Conservation (phyloP, 2,797 vertebrate genomes). For the Tinamus major region DNA sequence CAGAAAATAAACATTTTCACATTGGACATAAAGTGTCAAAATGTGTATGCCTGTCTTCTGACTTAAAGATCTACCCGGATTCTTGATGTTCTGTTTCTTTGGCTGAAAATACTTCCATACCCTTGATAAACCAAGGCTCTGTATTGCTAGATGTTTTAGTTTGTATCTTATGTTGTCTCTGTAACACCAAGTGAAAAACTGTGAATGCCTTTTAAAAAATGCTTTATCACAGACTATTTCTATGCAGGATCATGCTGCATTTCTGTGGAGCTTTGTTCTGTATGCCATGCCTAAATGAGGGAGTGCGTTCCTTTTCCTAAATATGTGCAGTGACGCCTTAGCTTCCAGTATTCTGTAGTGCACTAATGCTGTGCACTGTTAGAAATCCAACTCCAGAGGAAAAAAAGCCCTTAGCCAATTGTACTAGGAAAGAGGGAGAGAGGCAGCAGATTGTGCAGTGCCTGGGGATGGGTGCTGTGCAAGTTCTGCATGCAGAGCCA, state of each 20-base stretch:
- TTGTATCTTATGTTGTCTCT: not conserved
- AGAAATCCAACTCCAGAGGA: not conserved
- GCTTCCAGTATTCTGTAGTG: accelerated
- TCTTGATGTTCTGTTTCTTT: not conserved
- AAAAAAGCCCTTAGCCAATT: not conserved
- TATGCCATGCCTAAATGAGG: accelerated
- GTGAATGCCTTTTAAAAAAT: not conserved
- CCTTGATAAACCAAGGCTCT: not conserved
- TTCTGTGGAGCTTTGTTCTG: not conserved
- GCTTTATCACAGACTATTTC: not conserved
- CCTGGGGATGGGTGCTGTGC: not conserved
- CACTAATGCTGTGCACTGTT: not conserved
- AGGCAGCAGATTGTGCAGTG: accelerated
- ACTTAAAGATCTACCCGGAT: not conserved
- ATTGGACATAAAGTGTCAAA: not conserved
- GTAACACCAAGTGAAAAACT: not conserved
- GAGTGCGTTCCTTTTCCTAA: not conserved
- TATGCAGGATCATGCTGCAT: not conserved
- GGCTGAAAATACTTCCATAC: not conserved
- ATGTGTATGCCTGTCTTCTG: not conserved
- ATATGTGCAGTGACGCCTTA: not conserved
- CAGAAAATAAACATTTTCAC: not conserved
- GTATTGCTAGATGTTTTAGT: not conserved
- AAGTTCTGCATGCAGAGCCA: not conserved
- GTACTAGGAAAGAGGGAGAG: not conserved